Evolutionary conservation across 2,888 invertebrate genomes (phyloP).

Genomic region (Caenorhabditis drosophilae): DNA sequence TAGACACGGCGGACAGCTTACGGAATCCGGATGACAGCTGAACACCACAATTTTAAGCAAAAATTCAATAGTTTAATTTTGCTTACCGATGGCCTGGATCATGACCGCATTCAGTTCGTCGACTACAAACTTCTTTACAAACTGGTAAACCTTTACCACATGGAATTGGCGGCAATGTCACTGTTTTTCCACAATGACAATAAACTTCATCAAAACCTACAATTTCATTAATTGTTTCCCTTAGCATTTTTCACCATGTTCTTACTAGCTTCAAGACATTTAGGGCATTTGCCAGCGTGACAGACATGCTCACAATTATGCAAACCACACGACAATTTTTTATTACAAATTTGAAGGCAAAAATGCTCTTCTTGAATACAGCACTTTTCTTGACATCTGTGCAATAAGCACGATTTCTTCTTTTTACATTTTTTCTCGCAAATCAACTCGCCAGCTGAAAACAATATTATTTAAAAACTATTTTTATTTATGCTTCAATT

Average conservation of each 20-base stretch:
- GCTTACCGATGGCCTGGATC: constrained; percentile 42
- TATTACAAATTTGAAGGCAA: constrained; percentile 77
- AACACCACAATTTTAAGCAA: background rate
- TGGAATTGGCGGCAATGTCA: constrained; percentile 86
- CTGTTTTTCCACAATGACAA: constrained; percentile 87
- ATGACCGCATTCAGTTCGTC: constrained; percentile 77
- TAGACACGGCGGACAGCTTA: constrained; percentile 83
- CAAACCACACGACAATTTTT: constrained; percentile 82
- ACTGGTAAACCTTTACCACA: constrained; percentile 87
- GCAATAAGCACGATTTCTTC: constrained; percentile 73
- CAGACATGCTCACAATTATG: constrained; percentile 88
- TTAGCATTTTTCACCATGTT: too few relatives aligned
- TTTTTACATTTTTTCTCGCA: constrained; percentile 91
- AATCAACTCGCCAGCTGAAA: constrained; percentile 39
- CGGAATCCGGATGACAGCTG: constrained; percentile 75
- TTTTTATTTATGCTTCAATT: background rate
- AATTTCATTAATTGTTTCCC: too few relatives aligned
- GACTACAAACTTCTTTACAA: constrained; percentile 82
- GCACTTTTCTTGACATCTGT: constrained; percentile 87
- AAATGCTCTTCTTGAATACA: constrained; percentile 86
- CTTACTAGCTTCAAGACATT: constrained; percentile 81
- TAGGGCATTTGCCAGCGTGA: constrained; percentile 83
- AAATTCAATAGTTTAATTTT: background rate
- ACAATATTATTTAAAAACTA: background rate
- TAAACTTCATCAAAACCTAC: constrained; percentile 89